These are phyloP conservation scores for Halcyon senegalensis DNA, from an alignment of 2,113 vertebrate genomes.

Conservation along the genomic window DNA sequence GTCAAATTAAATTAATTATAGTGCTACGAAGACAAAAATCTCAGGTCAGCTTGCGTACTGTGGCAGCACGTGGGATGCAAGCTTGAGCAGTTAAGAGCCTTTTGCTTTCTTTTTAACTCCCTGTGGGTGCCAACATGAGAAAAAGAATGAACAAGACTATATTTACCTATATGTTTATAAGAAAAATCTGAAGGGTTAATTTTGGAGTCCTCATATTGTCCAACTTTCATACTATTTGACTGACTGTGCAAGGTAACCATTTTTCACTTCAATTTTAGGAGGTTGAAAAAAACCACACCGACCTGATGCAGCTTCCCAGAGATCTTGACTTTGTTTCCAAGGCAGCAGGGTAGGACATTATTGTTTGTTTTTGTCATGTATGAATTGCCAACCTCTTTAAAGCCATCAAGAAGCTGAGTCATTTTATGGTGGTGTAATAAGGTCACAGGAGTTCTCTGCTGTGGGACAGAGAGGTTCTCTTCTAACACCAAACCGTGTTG, in stretches of 20 bases:
- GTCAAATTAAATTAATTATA: conserved; percentile 27
- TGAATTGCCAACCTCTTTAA: conserved; percentile 19
- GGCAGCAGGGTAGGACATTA: conserved; percentile 86
- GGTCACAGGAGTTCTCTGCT: background rate
- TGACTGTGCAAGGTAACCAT: background rate
- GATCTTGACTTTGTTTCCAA: conserved; percentile 87
- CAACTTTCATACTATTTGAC: background rate
- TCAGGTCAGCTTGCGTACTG: background rate
- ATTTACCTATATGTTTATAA: background rate
- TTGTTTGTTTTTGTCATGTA: conserved; percentile 12
- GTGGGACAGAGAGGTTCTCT: background rate
- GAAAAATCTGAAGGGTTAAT: background rate
- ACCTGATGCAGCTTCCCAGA: conserved; percentile 85
- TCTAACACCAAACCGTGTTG: background rate
- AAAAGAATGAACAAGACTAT: background rate
- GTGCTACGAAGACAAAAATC: background rate
- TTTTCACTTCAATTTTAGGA: conserved; percentile 78
- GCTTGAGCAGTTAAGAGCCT: background rate
- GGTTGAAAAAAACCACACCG: conserved; percentile 81
- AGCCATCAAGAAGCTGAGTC: conserved; percentile 2
- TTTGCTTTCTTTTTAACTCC: background rate
- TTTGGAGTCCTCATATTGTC: background rate
- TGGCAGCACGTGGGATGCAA: background rate
- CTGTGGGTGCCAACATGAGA: background rate
- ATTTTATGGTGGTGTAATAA: conserved; percentile 19